Base-by-base conservation (phyloP, 2,113 vertebrate genomes). In the Dicerorhinus sumatrensis region DNA sequence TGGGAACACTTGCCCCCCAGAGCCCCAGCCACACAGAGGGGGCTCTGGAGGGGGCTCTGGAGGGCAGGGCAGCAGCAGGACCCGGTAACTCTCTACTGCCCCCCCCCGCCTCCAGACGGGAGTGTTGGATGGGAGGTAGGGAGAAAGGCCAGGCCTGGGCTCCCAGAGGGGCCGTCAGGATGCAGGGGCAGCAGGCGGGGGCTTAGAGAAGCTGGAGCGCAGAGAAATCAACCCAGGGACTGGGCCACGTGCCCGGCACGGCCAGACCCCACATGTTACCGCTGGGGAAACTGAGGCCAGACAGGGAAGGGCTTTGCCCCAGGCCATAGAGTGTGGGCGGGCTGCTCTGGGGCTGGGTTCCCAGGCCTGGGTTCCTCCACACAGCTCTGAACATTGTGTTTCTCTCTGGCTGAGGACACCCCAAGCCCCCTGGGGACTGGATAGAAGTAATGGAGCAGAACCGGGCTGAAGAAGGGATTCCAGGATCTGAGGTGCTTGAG, bases 211-310 rank as follows among this genome's bases (percentile, higher is more conserved):
- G 58, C 29, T 89, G n/a, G 76, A 92, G 60, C 56, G 54, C 81
- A 79, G 77, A 63, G 56, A 94, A 80, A 48, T 72, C 60, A 75
- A 72, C 25, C 70, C 31, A 56, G 89, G 70, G 39, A 72, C 81
- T 58, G 14, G 1, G 48, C 4, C 6, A 9, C 8, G 46, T 0
- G 3, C 46, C 46, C 60, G 17, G 62, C 12, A 7, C 25, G n/a
- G 31, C 39, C 79, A 84, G 60, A 42, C 54, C 63, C 85, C 77
- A 83, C 23, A 76, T 21, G 54, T 36, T 23, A 58, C 58, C 21
- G 31, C 63, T 42, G 33, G 51, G 65, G 73, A 83, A 33, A 60
- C 17, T 1, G 29, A 96, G 85, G 94, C 51, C 85, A 82, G 39
- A 77, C 48, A 79, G 81, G 63, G 76, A 67, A 65, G 58, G 39